phyloP scores from a whole-genome alignment of 2,888 invertebrate species.

The Exephanes ischioxanthus region DNA sequence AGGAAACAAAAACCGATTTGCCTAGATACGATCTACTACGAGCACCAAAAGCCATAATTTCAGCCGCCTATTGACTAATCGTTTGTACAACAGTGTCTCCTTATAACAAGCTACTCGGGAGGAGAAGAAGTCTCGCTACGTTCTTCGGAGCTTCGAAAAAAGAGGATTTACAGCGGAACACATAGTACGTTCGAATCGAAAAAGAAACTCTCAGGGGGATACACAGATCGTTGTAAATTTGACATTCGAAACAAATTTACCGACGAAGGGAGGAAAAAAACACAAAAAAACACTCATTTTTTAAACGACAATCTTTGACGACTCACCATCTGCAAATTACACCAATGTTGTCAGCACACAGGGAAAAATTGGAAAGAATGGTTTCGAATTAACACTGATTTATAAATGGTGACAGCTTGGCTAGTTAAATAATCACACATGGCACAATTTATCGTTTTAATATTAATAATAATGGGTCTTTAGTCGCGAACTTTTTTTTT shows the following conservation, averaged over 20 bases:
- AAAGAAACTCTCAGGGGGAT: not conserved
- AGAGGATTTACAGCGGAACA: constrained; percentile 26
- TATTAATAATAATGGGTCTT: constrained; percentile 48
- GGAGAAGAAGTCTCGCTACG: constrained; percentile 10
- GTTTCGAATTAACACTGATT: constrained; percentile 79
- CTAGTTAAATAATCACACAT: constrained; percentile 60
- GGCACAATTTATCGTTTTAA: constrained; percentile 57
- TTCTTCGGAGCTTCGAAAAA: constrained; percentile 40
- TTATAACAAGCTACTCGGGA: not conserved
- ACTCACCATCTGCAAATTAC: constrained; percentile 84
- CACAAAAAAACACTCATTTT: constrained; percentile 75
- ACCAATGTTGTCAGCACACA: constrained; percentile 82
- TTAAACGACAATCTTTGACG: constrained; percentile 73
- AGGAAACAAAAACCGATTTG: not conserved
- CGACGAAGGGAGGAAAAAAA: constrained; percentile 67
- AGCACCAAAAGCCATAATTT: constrained; percentile 18
- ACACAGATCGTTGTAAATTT: constrained; percentile 47
- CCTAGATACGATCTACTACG: not conserved
- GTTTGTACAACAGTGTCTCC: not conserved
- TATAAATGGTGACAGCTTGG: constrained; percentile 66
- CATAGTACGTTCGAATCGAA: constrained; percentile 24
- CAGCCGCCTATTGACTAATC: not conserved
- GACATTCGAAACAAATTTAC: constrained; percentile 61
- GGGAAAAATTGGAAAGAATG: constrained; percentile 82
- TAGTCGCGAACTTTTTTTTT: constrained; percentile 43